These are phyloP conservation scores for Perognathus longimembris DNA, from an alignment of 2,113 vertebrate genomes.

Conservation along the genomic window DNA sequence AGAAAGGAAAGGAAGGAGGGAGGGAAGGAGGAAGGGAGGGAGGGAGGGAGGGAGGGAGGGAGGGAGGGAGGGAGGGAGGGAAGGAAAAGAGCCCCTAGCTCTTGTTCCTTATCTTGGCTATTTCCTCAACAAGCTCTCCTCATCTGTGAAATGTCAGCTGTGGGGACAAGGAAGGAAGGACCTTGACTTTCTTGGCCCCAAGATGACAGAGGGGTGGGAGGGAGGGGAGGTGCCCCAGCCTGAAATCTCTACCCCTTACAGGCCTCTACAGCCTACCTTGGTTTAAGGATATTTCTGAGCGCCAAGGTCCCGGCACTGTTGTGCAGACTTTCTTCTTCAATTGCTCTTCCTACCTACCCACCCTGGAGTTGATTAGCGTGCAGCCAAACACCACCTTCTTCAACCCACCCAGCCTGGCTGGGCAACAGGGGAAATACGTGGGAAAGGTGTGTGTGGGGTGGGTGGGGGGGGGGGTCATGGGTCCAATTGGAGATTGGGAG, in stretches of 20 bases:
- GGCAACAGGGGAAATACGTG: neutral
- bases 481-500: neutral
- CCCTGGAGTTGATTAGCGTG: slow-evolving; percentile 61
- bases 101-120: neutral
- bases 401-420: slow-evolving; percentile 71
- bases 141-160: neutral
- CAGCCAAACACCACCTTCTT: slow-evolving; percentile 75
- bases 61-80: neutral
- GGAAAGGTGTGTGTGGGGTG: slow-evolving; percentile 66
- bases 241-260: slow-evolving; percentile 48
- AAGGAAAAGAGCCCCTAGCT: neutral
- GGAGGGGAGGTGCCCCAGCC: neutral
- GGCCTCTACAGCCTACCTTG: slow-evolving; percentile 75
- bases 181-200: neutral
- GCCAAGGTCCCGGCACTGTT: fast-evolving
- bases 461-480: neutral
- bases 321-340: slow-evolving; percentile 75
- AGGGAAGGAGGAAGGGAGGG: neutral
- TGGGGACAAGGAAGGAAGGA: neutral
- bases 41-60: too few relatives aligned
- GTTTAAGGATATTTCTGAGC: slow-evolving; percentile 79
- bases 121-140: neutral
- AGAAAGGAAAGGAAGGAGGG: too few relatives aligned
- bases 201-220: neutral
- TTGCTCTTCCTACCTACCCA: slow-evolving; percentile 69